phyloP scores from a whole-genome alignment of 2,113 vertebrate genomes.

The Myocastor coypus region DNA sequence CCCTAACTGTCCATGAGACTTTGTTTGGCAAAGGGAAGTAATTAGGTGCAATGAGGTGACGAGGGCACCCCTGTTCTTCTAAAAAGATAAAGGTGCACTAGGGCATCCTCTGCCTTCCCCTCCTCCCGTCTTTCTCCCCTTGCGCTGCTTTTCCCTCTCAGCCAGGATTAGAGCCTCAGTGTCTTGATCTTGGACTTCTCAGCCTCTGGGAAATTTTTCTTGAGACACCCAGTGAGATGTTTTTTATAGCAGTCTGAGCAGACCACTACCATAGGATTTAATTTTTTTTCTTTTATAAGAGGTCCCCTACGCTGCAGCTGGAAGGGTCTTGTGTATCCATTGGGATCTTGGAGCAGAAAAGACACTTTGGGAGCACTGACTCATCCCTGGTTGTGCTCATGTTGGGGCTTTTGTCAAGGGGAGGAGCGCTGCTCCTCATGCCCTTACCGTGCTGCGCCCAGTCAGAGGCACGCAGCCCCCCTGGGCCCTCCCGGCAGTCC shows the following conservation, averaged over 20 bases:
- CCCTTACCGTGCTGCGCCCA: not conserved
- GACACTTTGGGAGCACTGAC: not conserved
- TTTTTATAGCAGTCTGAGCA: not conserved
- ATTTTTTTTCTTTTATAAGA: not conserved
- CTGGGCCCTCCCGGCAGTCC: fast-evolving
- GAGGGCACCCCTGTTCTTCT: too few species aligned
- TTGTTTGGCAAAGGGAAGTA: not conserved
- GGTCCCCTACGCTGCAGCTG: not conserved
- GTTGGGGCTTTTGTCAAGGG: not conserved
- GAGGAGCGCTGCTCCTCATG: not conserved
- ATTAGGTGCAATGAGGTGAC: not conserved
- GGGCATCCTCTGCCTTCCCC: not conserved
- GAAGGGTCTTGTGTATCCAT: not conserved
- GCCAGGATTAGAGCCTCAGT: not conserved
- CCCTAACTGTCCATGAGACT: not conserved
- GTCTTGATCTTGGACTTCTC: not conserved
- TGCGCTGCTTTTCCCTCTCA: not conserved
- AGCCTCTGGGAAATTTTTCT: not conserved
- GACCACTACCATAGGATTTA: not conserved
- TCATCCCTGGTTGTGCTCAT: not conserved
- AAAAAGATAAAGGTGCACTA: not conserved
- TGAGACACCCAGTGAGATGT: not conserved
- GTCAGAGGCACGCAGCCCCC: fast-evolving
- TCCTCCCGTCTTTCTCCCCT: fast-evolving
- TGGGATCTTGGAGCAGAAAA: not conserved